Evolutionary conservation across 2,888 invertebrate species (phyloP).

Genomic region (Alcis repandata): DNA sequence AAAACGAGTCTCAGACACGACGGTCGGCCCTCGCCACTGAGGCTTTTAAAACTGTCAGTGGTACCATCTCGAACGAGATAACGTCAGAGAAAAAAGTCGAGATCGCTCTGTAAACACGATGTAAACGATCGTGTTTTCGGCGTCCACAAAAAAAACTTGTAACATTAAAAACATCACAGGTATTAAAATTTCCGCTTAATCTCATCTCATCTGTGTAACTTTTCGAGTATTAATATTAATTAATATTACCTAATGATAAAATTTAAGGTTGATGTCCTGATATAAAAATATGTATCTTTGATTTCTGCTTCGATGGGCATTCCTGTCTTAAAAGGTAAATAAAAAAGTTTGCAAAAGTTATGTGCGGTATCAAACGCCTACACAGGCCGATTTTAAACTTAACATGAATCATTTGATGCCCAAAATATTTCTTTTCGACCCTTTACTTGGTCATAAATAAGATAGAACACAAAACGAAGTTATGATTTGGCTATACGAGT

Average conservation of each 20-base stretch:
- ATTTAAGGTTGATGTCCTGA: slow-evolving; percentile 17
- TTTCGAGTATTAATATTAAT: slow-evolving; percentile 26
- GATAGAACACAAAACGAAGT: slow-evolving; percentile 4
- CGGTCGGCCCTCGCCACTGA: slow-evolving; percentile 33
- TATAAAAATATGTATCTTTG: slow-evolving; percentile 7
- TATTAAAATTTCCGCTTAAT: slow-evolving; percentile 39
- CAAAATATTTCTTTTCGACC: slow-evolving; percentile 34
- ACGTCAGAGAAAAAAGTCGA: slow-evolving; percentile 72
- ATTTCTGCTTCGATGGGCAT: slow-evolving; percentile 11
- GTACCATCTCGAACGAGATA: slow-evolving; percentile 77
- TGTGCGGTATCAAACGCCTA: slow-evolving; percentile 47
- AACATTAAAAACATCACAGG: slow-evolving; percentile 56
- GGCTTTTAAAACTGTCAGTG: slow-evolving; percentile 76
- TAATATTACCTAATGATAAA: slow-evolving; percentile 40
- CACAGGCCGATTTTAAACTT: slow-evolving; percentile 37
- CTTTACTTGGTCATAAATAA: slow-evolving; percentile 28
- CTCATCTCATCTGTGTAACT: slow-evolving; percentile 6
- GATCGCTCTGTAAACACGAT: slow-evolving; percentile 79
- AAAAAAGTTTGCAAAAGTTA: slow-evolving; percentile 23
- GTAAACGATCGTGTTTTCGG: slow-evolving; percentile 71
- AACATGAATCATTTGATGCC: slow-evolving; percentile 54
- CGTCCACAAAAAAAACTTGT: slow-evolving; percentile 54
- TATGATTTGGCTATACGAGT: slow-evolving; percentile 1
- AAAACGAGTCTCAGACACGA: slow-evolving; percentile 54
- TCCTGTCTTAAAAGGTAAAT: slow-evolving; percentile 13